These are phyloP conservation scores for Brotula barbata DNA, from an alignment of 2,797 vertebrate genomes.

Conservation along the genomic window DNA sequence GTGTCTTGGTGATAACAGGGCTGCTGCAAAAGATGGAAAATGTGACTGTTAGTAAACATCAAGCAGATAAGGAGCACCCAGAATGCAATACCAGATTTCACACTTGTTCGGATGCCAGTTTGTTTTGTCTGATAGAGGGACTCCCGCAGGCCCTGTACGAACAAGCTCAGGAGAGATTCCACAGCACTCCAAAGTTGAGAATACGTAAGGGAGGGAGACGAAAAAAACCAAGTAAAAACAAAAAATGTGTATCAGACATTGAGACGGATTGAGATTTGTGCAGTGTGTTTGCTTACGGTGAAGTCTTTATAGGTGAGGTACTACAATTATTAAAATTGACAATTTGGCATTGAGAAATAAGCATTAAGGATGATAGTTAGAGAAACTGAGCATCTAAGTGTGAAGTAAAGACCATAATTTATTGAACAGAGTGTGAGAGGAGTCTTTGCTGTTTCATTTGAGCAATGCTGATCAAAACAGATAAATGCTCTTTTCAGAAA, in stretches of 20 bases:
- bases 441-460: conserved; percentile 9
- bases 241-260: conserved; percentile 1
- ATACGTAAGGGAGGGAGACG: conserved; percentile 22
- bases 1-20: conserved; percentile 71
- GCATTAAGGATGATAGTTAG: neutral
- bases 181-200: conserved; percentile 9
- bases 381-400: neutral
- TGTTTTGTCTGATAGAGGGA: conserved; percentile 61
- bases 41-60: conserved; percentile 74
- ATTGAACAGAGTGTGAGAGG: conserved; percentile 5
- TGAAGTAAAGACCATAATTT: neutral
- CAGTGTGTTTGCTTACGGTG: conserved; percentile 1
- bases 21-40: conserved; percentile 69
- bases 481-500: conserved; percentile 34
- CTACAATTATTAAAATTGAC: no score
- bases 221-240: conserved; percentile 7
- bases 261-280: conserved; percentile 3
- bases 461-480: conserved; percentile 20
- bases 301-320: no score
- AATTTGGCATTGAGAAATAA: no score
- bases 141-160: conserved; percentile 37
- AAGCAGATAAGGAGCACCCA: conserved; percentile 69
- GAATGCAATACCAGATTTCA: conserved; percentile 68
- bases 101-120: conserved; percentile 61
- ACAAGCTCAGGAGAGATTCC: conserved; percentile 43